Evolutionary conservation across 1,140 invertebrate species (phyloP).

Genomic region (Nautilus pompilius): DNA sequence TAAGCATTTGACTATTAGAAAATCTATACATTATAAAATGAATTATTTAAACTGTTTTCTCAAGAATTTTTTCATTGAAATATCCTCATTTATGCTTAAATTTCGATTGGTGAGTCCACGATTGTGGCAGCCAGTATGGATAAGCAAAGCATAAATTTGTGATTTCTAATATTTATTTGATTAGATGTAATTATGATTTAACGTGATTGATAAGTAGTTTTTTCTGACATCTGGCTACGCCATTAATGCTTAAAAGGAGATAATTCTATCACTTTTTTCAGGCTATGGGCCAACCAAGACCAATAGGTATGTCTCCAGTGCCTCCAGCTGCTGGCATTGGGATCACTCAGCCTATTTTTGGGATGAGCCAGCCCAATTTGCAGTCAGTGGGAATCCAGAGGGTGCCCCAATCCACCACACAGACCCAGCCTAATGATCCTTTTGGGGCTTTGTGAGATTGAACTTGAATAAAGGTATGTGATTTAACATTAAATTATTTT

Average conservation of each 20-base stretch:
- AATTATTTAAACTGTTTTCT: too few species aligned
- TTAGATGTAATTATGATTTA: too few species aligned
- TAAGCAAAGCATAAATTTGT: too few species aligned
- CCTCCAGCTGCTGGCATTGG: slow-evolving; percentile 17
- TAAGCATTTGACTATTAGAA: too few species aligned
- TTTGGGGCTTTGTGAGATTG: slow-evolving; percentile 39
- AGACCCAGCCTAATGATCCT: slow-evolving; percentile 31
- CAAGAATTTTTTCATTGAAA: too few species aligned
- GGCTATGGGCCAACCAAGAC: slow-evolving; percentile 22
- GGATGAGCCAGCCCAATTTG: slow-evolving; percentile 12
- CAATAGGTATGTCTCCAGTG: slow-evolving; percentile 24
- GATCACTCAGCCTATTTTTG: slow-evolving; percentile 13
- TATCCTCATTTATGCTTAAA: neutral
- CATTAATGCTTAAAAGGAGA: too few species aligned
- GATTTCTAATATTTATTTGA: too few species aligned
- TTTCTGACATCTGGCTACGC: too few species aligned
- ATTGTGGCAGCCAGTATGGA: neutral
- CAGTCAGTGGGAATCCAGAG: slow-evolving; percentile 12
- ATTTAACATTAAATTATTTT: neutral
- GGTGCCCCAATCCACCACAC: slow-evolving; percentile 15
- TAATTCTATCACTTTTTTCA: slow-evolving; percentile 4
- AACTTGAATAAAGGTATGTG: neutral
- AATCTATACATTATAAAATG: too few species aligned
- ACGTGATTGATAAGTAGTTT: too few species aligned
- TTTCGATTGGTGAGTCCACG: neutral